Evolutionary conservation across 2,797 vertebrate species (phyloP), one percentile per base, ranked within the genome.

Genomic region (Tenualosa ilisha): DNA sequence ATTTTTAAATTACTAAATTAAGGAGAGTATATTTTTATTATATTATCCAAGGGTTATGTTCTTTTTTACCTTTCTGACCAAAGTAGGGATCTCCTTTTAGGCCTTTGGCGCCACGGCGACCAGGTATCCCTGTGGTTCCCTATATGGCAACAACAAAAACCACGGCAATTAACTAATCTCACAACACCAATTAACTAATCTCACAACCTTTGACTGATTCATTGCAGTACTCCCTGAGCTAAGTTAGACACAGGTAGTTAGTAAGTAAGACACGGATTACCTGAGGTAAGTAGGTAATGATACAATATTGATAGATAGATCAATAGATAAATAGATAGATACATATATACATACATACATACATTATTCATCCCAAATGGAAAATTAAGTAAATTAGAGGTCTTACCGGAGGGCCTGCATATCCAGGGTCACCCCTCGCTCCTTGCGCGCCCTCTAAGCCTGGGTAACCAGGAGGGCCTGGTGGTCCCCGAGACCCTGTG

Each of bases 21-120:
- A 49, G 7, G 7, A 49, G 50, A 12, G 50, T 51, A 51, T 12
- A 51, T 51, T 51, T 49, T 12, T 12, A 51, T 51, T 51, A 51
- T 51, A 51, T 51, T 51, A 51, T 51, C 7, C 7, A 49, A 49
- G 7, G 7, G 46, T 8, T 8, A 49, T 49, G 46, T 8, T 49
- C 8, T 7, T 56, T 6, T 89, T 91, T 40, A 94, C 93, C 93
- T 89, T 91, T 87, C 59, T 15, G 9, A 37, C 43, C 50, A 5
- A 31, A 9, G 87, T 82, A 87, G 22, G 84, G 40, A 31, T 91
- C 85, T 17, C 94, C 94, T 89, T 93, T 94, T 46, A 89, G 91
- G 81, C 93, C 94, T 85, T 94, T 94, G 1, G 6, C 40, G 82
- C 93, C 94, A 7, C 86, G 91, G 20, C 61, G n/a, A 86, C 94